Percentiles rank a stretch among this genome's conserved stretches.
phyloP scores from a whole-genome alignment of 2,888 invertebrate genomes.

The Azorinus chamasolen region DNA sequence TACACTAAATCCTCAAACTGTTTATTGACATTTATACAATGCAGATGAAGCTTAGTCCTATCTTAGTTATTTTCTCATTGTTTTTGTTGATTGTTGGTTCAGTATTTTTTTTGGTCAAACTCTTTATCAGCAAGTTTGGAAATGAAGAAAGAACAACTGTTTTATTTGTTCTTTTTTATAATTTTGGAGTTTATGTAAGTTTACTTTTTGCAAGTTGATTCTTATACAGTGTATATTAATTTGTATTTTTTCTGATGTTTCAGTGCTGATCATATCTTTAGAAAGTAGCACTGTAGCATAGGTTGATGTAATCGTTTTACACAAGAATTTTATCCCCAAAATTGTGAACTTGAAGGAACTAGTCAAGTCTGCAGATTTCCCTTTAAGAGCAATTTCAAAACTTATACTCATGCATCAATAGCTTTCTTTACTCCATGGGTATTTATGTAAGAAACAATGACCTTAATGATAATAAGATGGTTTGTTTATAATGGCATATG shows the following conservation, averaged over 20 bases:
- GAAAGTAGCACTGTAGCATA: too few relatives aligned
- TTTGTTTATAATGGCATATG: too few relatives aligned
- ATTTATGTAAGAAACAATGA: too few relatives aligned
- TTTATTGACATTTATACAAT: conserved; percentile 8
- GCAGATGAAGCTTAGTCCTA: background rate
- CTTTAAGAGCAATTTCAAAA: too few relatives aligned
- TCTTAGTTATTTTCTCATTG: conserved; percentile 31
- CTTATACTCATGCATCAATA: too few relatives aligned
- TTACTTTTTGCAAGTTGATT: conserved; percentile 47
- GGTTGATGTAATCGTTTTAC: background rate
- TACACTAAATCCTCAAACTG: too few relatives aligned
- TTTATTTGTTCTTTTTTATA: conserved; percentile 61
- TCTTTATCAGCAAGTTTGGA: conserved; percentile 42
- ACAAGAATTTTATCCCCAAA: background rate
- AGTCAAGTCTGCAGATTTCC: background rate
- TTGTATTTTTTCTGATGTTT: conserved; percentile 46
- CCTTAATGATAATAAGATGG: too few relatives aligned
- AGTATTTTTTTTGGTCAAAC: conserved; percentile 39
- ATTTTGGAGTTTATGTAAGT: conserved; percentile 52
- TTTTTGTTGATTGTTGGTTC: conserved; percentile 53
- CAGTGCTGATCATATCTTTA: conserved; percentile 32
- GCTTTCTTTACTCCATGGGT: too few relatives aligned
- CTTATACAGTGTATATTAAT: conserved; percentile 43
- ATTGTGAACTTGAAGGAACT: background rate
- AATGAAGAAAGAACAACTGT: conserved; percentile 49